A percentile compares a stretch with the other conserved stretches of the same genome.
Evolutionary conservation across 2,888 invertebrate genomes (phyloP).

Genomic region (Drosophila subquinaria): DNA sequence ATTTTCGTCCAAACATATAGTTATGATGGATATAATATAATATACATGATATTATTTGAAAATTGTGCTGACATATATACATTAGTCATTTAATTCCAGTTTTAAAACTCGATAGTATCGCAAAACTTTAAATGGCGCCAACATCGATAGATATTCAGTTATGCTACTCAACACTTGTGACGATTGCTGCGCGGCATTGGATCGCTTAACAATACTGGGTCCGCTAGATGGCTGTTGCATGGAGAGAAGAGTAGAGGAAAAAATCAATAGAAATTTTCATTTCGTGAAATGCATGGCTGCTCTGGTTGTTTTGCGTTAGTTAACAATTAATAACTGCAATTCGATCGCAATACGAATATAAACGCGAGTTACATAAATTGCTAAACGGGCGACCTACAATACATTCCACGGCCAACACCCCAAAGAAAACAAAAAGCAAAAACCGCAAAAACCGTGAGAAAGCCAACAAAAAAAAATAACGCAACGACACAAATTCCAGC

Average conservation of each 20-base stretch:
- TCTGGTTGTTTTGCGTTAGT: constrained; percentile 72
- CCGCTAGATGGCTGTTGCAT: constrained; percentile 63
- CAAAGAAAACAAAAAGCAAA: constrained; percentile 40
- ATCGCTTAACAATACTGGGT: constrained; percentile 38
- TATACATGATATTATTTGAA: background rate
- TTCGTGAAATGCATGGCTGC: constrained; percentile 69
- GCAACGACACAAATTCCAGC: constrained; percentile 67
- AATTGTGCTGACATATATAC: background rate
- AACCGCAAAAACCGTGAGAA: constrained; percentile 55
- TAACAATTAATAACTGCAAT: constrained; percentile 56
- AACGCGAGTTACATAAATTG: constrained; percentile 61
- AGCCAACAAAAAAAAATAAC: constrained; percentile 40
- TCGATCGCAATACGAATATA: constrained; percentile 33
- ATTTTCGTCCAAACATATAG: background rate
- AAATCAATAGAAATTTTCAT: constrained; percentile 85
- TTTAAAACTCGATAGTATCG: background rate
- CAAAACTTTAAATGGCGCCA: background rate
- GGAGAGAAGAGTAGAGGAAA: constrained; percentile 78
- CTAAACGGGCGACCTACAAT: constrained; percentile 52
- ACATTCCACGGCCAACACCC: constrained; percentile 78
- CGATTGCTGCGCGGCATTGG: constrained; percentile 5
- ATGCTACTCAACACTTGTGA: constrained; percentile 22
- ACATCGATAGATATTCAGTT: background rate
- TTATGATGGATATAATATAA: background rate
- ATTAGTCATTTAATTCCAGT: background rate